A percentile compares a stretch with the other conserved stretches of the same genome.
Conservation (phyloP, 2,797 vertebrate species). For the Eremophila alpestris region DNA sequence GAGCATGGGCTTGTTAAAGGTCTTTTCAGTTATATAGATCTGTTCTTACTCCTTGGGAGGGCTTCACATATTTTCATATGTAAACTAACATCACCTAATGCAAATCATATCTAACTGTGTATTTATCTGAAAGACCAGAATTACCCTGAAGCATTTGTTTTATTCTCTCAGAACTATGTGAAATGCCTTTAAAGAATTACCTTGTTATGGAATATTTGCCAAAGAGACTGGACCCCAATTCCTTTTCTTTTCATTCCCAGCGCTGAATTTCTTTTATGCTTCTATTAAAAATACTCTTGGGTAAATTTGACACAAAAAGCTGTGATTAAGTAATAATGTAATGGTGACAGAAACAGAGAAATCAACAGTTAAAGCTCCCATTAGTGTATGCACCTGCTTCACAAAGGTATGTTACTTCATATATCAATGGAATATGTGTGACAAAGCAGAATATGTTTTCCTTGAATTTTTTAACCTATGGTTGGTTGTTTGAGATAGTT, state of each 20-base stretch:
- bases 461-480: background rate
- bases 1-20: background rate
- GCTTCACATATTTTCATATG: background rate
- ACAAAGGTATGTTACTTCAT: constrained; percentile 27
- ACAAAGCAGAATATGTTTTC: background rate
- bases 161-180: constrained; percentile 26
- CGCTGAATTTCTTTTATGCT: constrained; percentile 3
- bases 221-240: constrained; percentile 48
- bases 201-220: constrained; percentile 45
- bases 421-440: background rate
- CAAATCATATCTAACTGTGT: constrained; percentile 6
- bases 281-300: constrained; percentile 62
- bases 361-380: constrained; percentile 38
- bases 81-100: background rate
- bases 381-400: constrained; percentile 23
- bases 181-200: constrained; percentile 48
- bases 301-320: constrained; percentile 55
- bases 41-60: background rate
- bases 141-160: constrained; percentile 15
- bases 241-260: constrained; percentile 28
- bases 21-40: background rate
- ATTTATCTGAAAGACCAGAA: constrained; percentile 27
- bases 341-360: constrained; percentile 26
- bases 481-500: background rate
- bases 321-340: constrained; percentile 56